Evolutionary conservation across 37 sponge, comb jelly and placozoan genomes (phyloP), one percentile per base, ranked within the genome.

Genomic region (Lycopodina hypogea): DNA sequence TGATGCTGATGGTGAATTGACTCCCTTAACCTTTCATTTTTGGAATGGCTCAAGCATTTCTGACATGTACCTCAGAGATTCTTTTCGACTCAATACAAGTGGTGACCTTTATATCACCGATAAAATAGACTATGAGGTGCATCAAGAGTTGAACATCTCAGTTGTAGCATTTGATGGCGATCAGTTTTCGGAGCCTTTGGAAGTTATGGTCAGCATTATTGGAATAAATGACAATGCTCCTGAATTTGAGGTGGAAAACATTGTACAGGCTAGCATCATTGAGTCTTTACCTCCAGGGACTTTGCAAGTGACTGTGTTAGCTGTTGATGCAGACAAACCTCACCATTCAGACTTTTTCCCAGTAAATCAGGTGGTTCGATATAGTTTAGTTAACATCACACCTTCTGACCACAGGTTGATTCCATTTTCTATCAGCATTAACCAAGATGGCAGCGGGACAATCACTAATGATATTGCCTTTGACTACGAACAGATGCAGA

Each of bases 141-240:
- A 28, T 19, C 82, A 58, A 51, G 37, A 64, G 14, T 7, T 62
- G 4, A 52, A 67, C 21, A 55, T 92, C 37, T 41, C 80, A 23
- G 73, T 88, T 2, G 61, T 84, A 42, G 93, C 93, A 1, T 60
- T 18, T 66, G 93, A 92, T 88, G 74, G 80, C 28, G 75, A 74
- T 14, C 61, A 77, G 12, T 17, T 65, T 18, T 80, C 87, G 22
- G 68, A 61, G 2, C 60, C 69, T 19, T 68, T 67, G 2, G 56
- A 21, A 15, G 22, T 86, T 24, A 24, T 21, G 6, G 28, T 86
- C 23, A 38, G 56, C 19, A 40, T 86, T 21, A 30, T 75, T 42
- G 78, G 78, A 61, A 39, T 56, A 6, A 86, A 86, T 37, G 87
- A 86, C 34, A 75, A 86, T 42, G 39, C 50, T 18, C 87, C 87